phyloP scores from a whole-genome alignment of 2,797 vertebrate species.

The Pipistrellus pygmaeus region DNA sequence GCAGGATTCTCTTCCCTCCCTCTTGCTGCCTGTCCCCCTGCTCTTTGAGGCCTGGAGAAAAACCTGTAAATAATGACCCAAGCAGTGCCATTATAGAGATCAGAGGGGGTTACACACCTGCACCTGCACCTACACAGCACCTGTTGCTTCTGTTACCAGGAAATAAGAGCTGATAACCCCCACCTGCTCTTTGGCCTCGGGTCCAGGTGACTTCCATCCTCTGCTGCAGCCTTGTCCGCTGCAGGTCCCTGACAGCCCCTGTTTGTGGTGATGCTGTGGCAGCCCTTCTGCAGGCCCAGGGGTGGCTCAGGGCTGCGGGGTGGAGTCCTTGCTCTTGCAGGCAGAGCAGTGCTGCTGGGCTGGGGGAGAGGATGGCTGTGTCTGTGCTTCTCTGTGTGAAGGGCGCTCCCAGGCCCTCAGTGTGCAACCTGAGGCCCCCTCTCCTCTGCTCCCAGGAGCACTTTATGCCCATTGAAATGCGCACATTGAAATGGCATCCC shows the following conservation, averaged over 20 bases:
- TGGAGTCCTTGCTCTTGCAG: neutral
- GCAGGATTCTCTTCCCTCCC: neutral
- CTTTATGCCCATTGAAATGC: neutral
- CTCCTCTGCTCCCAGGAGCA: neutral
- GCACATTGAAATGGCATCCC: neutral
- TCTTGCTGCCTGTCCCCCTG: neutral
- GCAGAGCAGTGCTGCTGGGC: no score
- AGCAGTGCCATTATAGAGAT: no score
- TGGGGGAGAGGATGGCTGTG: accelerated
- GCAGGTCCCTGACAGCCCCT: neutral
- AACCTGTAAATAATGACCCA: no score
- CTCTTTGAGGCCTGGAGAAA: accelerated
- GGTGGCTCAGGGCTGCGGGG: neutral
- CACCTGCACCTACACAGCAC: neutral
- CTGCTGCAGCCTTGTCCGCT: neutral
- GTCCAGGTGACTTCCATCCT: neutral
- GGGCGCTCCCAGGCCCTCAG: accelerated
- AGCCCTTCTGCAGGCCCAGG: neutral
- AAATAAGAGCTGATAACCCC: neutral
- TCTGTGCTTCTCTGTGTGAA: neutral
- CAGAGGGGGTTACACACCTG: neutral
- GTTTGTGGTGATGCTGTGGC: neutral
- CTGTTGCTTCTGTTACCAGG: neutral
- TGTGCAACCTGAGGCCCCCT: accelerated
- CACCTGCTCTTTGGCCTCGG: neutral